Base-by-base conservation (phyloP, 2,888 invertebrate species). In the Drosophila paucipuncta region DNA sequence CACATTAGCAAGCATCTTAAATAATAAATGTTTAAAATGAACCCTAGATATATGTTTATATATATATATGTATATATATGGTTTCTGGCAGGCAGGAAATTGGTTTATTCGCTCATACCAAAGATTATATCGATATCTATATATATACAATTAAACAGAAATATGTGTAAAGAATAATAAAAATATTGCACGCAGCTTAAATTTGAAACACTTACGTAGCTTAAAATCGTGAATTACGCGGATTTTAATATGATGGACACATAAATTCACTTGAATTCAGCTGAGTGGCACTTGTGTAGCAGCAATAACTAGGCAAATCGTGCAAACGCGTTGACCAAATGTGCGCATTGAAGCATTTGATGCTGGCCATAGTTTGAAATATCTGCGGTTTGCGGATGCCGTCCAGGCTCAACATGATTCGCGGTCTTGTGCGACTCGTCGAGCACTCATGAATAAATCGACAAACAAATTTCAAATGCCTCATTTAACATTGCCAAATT, bases 401-500 rank as follows among this genome's bases (percentile, higher is more conserved):
- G 67, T 80, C 76, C 80, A 55, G 64, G 54, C 71, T 58, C 22
- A 28, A 76, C 80, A 78, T 77, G 78, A 77, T 67, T 81, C 79
- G 79, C 41, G 79, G 78, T 81, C 55, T 62, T 53, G 64, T 67
- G 49, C 63, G 64, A 68, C 37, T 80, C 80, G 68, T 61, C 76
- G 78, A 43, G 22, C 72, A 68, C 55, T 76, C 78, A 67, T 79
- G 73, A 73, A 81, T 79, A 77, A 79, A 77, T 65, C 69, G 73
- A 41, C 13, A 59, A 58, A 54, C 37, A 67, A 58, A 68, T 62
- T 52, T 2, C 57, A 57, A 52, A 68, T 62, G 80, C 66, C 57
- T 58, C 57, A 80, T 78, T 79, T 62, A 67, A 71, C 63, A 66
- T 41, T 6, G 64, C 9, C 54, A 54, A 60, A 70, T 35, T 43